These are phyloP conservation scores for Mactra quadrangularis DNA, from an alignment of 1,140 invertebrate species.

Conservation along the genomic window DNA sequence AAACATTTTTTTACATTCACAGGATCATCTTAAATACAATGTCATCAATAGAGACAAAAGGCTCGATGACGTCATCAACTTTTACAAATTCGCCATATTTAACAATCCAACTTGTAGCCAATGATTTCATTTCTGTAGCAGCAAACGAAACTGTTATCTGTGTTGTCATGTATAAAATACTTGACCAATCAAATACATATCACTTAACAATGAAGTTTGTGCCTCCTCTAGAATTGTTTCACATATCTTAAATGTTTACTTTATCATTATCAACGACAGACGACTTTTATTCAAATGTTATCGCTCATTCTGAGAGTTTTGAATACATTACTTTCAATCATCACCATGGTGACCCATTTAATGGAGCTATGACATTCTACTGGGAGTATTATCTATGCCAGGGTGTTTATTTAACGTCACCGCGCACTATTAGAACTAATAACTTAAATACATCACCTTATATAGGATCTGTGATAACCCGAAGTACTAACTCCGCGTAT, in stretches of 20 bases:
- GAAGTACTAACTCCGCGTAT: constrained; percentile 31
- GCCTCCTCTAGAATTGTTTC: constrained; percentile 27
- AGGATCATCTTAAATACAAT: constrained; percentile 21
- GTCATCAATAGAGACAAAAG: constrained; percentile 9
- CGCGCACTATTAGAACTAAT: constrained; percentile 21
- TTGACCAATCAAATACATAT: background rate
- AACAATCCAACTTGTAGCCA: constrained; percentile 12
- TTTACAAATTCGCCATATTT: background rate
- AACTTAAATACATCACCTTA: constrained; percentile 36
- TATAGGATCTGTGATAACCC: constrained; percentile 18
- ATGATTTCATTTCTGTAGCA: constrained; percentile 42
- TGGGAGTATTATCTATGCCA: constrained; percentile 46
- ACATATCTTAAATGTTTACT: constrained; percentile 22
- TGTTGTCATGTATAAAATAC: constrained; percentile 7
- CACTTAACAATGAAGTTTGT: constrained; percentile 32
- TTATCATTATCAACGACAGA: background rate
- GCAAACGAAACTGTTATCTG: constrained; percentile 34
- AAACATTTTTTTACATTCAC: too few relatives aligned
- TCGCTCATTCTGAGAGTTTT: background rate
- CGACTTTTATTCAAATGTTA: background rate
- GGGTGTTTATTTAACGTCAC: background rate
- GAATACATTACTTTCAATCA: constrained; percentile 17
- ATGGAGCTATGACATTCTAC: constrained; percentile 36
- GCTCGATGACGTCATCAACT: background rate
- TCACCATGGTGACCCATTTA: constrained; percentile 16